Base-by-base conservation (phyloP, 2,888 invertebrate species). In the Drepanosiphum platanoidis region DNA sequence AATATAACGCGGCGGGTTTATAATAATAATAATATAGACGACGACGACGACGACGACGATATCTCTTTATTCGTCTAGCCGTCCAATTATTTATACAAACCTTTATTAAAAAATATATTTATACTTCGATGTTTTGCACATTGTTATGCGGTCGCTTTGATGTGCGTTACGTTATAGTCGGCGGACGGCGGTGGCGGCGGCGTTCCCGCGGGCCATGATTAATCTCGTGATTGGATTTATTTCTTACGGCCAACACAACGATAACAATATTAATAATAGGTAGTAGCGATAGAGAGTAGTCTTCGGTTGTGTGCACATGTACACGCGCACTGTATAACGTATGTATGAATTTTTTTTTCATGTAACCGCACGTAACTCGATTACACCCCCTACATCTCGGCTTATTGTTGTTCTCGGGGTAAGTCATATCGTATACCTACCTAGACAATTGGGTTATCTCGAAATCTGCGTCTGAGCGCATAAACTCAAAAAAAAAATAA, bases 71-170 rank as follows among this genome's bases (percentile, higher is more conserved):
- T 30, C 72, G 46, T 74, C 46, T 74, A 32, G 32, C 46, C 72
- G 32, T 74, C 72, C 72, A 74, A 74, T 74, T 74, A 74, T 74
- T 36, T 70, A 36, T 70, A 70, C 36, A 11, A 70, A 36, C 34
- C 22, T 70, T 36, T n/a, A 39, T 61, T 70, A 32, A 70, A 39
- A 70, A 36, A 22, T 39, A 70, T n/a, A 36, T 70, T 36, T 70
- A 18, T 39, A 39, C 71, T 39, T 27, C 39, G 39, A 71, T 13
- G 71, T 71, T 71, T 13, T 71, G 9, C 39, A 61, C 61, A 27
- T 61, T 27, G 9, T 61, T 61, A 27, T n/a, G 13, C 39, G 36
- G 22, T 70, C 36, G 36, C 70, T 70, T 70, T 70, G 70, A 70
- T 70, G 70, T 70, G 8, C 70, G 7, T 15, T 11, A n/a, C n/a